Conservation (phyloP, 2,888 invertebrate genomes). For the Lacanobia wlatinum region DNA sequence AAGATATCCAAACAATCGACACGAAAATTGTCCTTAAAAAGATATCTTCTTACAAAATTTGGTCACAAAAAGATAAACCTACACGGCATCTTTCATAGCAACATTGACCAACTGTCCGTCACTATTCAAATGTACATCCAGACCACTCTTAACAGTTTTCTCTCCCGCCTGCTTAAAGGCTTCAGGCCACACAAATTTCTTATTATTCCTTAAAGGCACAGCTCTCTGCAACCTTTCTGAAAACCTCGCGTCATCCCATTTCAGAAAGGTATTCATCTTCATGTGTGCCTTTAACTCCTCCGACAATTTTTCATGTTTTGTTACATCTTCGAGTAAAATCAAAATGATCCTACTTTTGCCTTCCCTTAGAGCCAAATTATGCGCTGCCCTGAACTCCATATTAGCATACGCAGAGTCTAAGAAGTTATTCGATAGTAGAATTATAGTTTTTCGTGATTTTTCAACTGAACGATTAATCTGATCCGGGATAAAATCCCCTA, state of each 20-base stretch:
- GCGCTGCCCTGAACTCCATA: constrained; percentile 92
- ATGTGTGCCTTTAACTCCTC: constrained; percentile 92
- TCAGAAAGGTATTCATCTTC: constrained; percentile 94
- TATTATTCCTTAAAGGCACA: constrained; percentile 81
- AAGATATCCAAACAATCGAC: background rate
- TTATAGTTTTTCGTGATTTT: constrained; percentile 41
- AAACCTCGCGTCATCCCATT: constrained; percentile 95
- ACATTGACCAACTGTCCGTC: constrained; percentile 50
- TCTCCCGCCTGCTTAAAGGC: constrained; percentile 19
- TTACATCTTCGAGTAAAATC: constrained; percentile 90
- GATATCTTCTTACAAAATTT: background rate
- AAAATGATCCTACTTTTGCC: constrained; percentile 93
- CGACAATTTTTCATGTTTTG: constrained; percentile 84
- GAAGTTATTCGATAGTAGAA: constrained; percentile 68
- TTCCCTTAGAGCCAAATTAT: constrained; percentile 67
- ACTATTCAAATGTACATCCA: constrained; percentile 54
- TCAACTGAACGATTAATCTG: constrained; percentile 49
- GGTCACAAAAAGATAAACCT: background rate
- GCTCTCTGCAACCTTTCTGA: constrained; percentile 94
- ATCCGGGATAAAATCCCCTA: constrained; percentile 47
- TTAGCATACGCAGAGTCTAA: constrained; percentile 89
- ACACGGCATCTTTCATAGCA: constrained; percentile 28
- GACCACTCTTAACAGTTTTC: constrained; percentile 7
- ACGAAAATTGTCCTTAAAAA: background rate
- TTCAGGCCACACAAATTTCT: constrained; percentile 42